phyloP scores from a whole-genome alignment of 2,888 invertebrate species.

The Platycnemis pennipes region DNA sequence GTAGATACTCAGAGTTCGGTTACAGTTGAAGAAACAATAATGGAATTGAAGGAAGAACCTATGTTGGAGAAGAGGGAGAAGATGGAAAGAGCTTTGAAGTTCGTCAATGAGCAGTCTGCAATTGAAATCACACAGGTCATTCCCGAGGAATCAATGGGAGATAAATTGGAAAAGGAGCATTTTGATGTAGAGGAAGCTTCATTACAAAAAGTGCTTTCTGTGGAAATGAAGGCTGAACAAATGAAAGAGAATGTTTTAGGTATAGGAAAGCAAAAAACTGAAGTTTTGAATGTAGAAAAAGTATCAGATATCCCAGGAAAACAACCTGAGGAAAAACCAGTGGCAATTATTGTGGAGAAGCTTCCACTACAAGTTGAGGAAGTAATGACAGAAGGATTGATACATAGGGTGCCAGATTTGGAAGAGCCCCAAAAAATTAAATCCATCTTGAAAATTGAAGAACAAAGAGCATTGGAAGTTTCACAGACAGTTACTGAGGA shows the following conservation, averaged over 20 bases:
- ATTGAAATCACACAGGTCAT: conserved; percentile 74
- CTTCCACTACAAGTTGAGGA: conserved; percentile 54
- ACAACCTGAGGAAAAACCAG: conserved; percentile 70
- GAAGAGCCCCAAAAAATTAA: conserved; percentile 22
- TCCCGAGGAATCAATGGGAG: conserved; percentile 72
- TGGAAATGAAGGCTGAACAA: conserved; percentile 71
- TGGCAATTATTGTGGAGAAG: conserved; percentile 63
- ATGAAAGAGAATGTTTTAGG: conserved; percentile 71
- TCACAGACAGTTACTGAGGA: conserved; percentile 10
- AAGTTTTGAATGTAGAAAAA: conserved; percentile 72
- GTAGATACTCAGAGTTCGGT: conserved; percentile 28
- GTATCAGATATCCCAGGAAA: conserved; percentile 73
- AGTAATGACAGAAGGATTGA: conserved; percentile 34
- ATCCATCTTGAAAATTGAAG: neutral
- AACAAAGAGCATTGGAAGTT: neutral
- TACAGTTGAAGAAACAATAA: conserved; percentile 40
- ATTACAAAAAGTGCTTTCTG: conserved; percentile 30
- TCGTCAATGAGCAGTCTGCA: conserved; percentile 71
- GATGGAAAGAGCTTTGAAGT: conserved; percentile 72
- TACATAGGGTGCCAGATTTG: conserved; percentile 35
- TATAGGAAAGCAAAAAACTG: conserved; percentile 71
- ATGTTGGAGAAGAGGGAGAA: conserved; percentile 76
- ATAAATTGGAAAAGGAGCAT: conserved; percentile 72
- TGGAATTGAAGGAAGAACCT: conserved; percentile 74
- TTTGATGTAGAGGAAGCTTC: conserved; percentile 73